Evolutionary conservation across 2,113 vertebrate genomes (phyloP).

Genomic region (Hyla sarda): DNA sequence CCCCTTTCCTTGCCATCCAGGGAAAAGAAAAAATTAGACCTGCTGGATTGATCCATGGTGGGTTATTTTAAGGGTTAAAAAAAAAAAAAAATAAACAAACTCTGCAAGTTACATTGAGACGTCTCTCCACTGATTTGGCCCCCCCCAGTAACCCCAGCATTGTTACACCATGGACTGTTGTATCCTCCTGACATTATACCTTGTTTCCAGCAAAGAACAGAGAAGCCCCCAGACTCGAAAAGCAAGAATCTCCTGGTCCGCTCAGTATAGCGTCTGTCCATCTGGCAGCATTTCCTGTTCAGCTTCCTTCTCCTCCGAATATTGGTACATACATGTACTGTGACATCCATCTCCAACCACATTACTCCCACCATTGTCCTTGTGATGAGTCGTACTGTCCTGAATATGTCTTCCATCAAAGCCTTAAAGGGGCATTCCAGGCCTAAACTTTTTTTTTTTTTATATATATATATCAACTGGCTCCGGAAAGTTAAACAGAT

Average conservation of each 20-base stretch:
- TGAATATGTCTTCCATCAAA: background rate
- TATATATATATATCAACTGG: too few species aligned
- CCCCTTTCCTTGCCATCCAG: too few species aligned
- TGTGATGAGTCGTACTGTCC: background rate
- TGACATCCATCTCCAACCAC: background rate
- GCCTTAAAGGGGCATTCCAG: background rate
- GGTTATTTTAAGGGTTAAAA: too few species aligned
- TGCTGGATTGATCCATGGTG: too few species aligned
- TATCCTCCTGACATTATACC: background rate
- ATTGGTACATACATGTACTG: slow-evolving; percentile 43
- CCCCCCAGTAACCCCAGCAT: background rate
- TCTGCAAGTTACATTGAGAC: too few species aligned
- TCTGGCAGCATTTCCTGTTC: background rate
- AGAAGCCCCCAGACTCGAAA: background rate
- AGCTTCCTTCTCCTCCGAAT: slow-evolving; percentile 18
- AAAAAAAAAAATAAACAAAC: too few species aligned
- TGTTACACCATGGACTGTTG: background rate
- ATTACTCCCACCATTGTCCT: background rate
- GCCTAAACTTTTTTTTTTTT: too few species aligned
- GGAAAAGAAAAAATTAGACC: too few species aligned
- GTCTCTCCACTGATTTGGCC: too few species aligned
- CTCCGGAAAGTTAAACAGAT: too few species aligned
- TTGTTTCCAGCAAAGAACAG: slow-evolving; percentile 51
- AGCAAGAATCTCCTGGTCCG: background rate
- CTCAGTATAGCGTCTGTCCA: background rate